Percentiles rank a stretch among this genome's conserved stretches.
These are phyloP conservation scores for Eclectus roratus DNA, from an alignment of 2,113 vertebrate species.

Conservation along the genomic window DNA sequence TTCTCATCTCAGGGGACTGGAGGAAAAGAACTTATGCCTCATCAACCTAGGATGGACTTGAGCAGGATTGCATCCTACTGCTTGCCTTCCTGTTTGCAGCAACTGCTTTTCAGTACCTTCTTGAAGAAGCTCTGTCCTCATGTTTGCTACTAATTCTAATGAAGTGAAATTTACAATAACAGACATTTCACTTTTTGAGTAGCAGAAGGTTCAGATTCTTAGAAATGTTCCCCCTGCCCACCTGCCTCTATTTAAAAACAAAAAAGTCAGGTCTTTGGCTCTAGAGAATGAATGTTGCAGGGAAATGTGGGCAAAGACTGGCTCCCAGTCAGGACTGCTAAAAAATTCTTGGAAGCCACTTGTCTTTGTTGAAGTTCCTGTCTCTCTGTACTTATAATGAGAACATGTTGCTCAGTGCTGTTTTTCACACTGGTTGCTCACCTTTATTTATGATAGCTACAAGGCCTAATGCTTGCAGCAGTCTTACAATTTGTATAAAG, in stretches of 20 bases:
- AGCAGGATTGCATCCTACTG: background rate
- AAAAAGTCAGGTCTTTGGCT: background rate
- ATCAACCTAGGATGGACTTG: background rate
- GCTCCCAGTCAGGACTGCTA: background rate
- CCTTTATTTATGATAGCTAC: background rate
- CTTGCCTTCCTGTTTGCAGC: background rate
- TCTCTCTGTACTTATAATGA: background rate
- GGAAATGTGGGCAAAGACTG: background rate
- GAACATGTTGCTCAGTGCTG: background rate
- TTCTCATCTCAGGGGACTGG: background rate
- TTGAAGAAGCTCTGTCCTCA: background rate
- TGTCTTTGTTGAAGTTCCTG: background rate
- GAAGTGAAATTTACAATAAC: background rate
- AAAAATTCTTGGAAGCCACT: background rate
- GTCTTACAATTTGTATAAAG: background rate
- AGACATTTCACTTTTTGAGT: background rate
- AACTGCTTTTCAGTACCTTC: background rate
- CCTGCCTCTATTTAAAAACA: background rate
- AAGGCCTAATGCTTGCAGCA: background rate
- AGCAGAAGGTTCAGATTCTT: background rate
- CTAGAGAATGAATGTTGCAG: background rate
- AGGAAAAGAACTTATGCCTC: background rate
- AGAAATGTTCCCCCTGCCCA: accelerated
- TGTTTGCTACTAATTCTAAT: background rate
- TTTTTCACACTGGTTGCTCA: background rate